Base-by-base conservation (phyloP, 1,140 invertebrate genomes). In the Drosophila oshimai region DNA sequence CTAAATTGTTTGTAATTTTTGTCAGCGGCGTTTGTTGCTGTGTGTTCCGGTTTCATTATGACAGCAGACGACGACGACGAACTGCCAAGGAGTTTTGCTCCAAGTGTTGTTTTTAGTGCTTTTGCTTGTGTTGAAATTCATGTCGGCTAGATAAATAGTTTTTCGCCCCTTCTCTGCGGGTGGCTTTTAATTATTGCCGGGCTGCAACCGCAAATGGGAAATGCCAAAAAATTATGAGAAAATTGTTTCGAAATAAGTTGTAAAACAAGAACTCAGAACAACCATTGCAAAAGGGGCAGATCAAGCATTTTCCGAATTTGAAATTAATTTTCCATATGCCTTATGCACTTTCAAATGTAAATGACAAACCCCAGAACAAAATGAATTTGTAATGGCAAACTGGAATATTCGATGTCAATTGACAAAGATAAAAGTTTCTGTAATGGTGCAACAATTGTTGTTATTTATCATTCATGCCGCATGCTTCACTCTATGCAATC, bases 1-100 rank as follows among this genome's bases (percentile, higher is more conserved):
- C 76, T 83, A 80, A 80, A 80, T 80, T 80, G 77, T 80, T 81
- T 61, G 77, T 80, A 76, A 81, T 80, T 80, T 78, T 81, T 80
- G 77, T 81, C 77, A 60, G 77, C 68, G 50, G 72, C 77, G 42
- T 31, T 83, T 72, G 58, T 34, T 50, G 55, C 57, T 58, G 75
- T 54, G 70, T 74, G 76, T 79, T 79, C 74, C 78, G 37, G 54
- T 67, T 67, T 67, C 44, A 81, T 80, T 81, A 80, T 81, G 77
- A 83, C 65, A 80, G 67, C 67, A 81, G 49, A 74, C 46, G 24
- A 55, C 64, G 50, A 28, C 42, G 41, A 65, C 39, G 51, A 53
- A 70, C 58, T 45, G 54, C 37, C 37, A 60, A 44, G 42, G 15
- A 65, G 60, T 41, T 50, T 26, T 47, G 12, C 42, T 44, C 22